Evolutionary conservation across 2,113 vertebrate species (phyloP).

Genomic region (Platichthys stellatus): DNA sequence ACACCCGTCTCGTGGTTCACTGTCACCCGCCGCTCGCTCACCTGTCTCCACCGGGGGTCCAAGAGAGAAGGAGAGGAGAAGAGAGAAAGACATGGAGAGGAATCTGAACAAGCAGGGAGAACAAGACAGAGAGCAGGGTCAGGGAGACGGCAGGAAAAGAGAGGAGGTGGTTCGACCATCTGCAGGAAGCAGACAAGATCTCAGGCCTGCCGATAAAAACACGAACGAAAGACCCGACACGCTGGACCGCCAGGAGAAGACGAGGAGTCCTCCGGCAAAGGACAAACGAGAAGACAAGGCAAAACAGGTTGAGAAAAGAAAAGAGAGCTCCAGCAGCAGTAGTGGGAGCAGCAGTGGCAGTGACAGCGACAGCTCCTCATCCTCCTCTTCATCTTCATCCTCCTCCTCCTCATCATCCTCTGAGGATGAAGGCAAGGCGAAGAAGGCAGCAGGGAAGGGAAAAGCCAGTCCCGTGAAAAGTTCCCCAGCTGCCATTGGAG

Average conservation of each 20-base stretch:
- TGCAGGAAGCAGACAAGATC: slow-evolving; percentile 21
- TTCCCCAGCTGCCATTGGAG: slow-evolving; percentile 29
- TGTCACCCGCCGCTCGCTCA: slow-evolving; percentile 22
- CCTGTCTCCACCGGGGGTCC: slow-evolving; percentile 37
- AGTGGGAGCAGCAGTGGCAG: slow-evolving; percentile 49
- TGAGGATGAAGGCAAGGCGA: slow-evolving; percentile 63
- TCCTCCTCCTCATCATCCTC: slow-evolving; percentile 73
- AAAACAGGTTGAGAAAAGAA: slow-evolving; percentile 41
- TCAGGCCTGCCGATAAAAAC: neutral
- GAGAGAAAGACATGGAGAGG: slow-evolving; percentile 20
- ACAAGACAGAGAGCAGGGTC: slow-evolving; percentile 6
- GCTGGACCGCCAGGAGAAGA: slow-evolving; percentile 22
- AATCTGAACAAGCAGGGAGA: slow-evolving; percentile 36
- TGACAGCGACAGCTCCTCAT: slow-evolving; percentile 64
- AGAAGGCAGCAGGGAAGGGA: slow-evolving; percentile 25
- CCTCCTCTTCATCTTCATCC: slow-evolving; percentile 63
- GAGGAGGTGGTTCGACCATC: neutral
- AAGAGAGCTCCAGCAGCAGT: slow-evolving; percentile 30
- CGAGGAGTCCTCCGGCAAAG: slow-evolving; percentile 30
- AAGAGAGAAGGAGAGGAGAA: slow-evolving; percentile 36
- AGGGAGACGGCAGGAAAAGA: slow-evolving; percentile 19
- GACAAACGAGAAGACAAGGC: slow-evolving; percentile 26
- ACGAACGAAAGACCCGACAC: slow-evolving; percentile 19
- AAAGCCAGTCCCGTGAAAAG: slow-evolving; percentile 11
- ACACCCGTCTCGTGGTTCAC: neutral